Evolutionary conservation across 2,797 vertebrate genomes (phyloP).

Genomic region (Dermochelys coriacea): DNA sequence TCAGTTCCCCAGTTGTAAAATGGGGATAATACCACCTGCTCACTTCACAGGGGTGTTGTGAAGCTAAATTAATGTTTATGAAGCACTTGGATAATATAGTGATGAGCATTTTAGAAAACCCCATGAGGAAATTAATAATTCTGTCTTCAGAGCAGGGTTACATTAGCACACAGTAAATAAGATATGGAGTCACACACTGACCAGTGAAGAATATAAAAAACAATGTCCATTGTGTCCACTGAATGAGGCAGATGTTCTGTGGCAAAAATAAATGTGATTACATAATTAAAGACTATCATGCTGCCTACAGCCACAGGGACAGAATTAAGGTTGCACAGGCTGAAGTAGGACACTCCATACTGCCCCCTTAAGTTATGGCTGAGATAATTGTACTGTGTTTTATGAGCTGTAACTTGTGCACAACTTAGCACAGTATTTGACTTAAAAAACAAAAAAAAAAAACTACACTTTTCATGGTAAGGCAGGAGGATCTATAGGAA

Average conservation of each 20-base stretch:
- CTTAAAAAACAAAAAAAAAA: too few relatives aligned
- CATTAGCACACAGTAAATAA: too few relatives aligned
- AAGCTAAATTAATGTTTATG: not conserved
- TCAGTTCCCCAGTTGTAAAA: not conserved
- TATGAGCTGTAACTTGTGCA: not conserved
- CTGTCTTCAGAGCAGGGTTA: not conserved
- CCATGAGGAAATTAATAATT: not conserved
- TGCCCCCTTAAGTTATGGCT: not conserved
- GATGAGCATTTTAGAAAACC: not conserved
- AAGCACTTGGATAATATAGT: not conserved
- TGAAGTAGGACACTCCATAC: too few relatives aligned
- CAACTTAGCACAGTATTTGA: not conserved
- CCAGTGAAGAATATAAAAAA: too few relatives aligned
- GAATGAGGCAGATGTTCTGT: too few relatives aligned
- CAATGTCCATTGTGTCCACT: too few relatives aligned
- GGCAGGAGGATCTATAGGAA: not conserved
- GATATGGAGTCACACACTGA: too few relatives aligned
- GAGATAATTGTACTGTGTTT: not conserved
- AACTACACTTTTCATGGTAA: not conserved
- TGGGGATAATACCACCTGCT: not conserved
- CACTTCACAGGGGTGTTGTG: not conserved
- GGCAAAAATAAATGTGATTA: too few relatives aligned
- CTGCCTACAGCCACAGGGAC: too few relatives aligned
- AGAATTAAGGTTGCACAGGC: too few relatives aligned
- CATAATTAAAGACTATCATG: too few relatives aligned